Base-by-base conservation (phyloP, 2,888 invertebrate species). In the Nemotelus nigrinus region DNA sequence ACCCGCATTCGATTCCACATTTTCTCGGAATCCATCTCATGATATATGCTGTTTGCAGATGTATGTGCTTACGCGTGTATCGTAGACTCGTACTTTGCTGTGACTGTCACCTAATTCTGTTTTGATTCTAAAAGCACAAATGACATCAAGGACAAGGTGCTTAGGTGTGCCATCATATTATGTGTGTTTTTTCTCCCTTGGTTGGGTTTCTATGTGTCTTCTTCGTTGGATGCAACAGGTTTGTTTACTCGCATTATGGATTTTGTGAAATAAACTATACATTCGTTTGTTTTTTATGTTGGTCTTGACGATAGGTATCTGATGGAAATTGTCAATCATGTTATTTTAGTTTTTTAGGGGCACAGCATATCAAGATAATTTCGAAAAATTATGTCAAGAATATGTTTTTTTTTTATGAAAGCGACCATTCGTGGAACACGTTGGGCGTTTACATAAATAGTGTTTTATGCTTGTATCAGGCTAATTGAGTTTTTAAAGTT, bases 91-190 rank as follows among this genome's bases (percentile, higher is more conserved):
- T 8, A 65, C 47, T 7, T 47, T 65, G 65, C 43, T 44, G 63
- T 63, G 63, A 10, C 39, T 63, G 43, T 57, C 41, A 7, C 39
- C 47, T 53, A 50, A 50, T 48, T 53, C 45, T 39, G 25, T 58
- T 58, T 8, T 58, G 58, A 58, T 58, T 4, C 58, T 8, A n/a
- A 58, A 58, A 58, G 4, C 64, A 41, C 25, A 57, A 6, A 71
- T 57, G 71, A 71, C 72, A 72, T 57, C 58, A 72, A 72, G 72
- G 72, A 72, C 72, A 72, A 72, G 72, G n/a, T 58, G 44, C 47
- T 58, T 72, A 72, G 72, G 47, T 72, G 58, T 58, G 72, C 39
- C 47, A 41, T 44, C 55, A 10, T 58, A 10, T 39, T 8, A 5
- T 4, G 7, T 45, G 65, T 44, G 43, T 53, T 68, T 25, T 71